phyloP scores from a whole-genome alignment of 2,113 vertebrate genomes.

The Pelobates fuscus region DNA sequence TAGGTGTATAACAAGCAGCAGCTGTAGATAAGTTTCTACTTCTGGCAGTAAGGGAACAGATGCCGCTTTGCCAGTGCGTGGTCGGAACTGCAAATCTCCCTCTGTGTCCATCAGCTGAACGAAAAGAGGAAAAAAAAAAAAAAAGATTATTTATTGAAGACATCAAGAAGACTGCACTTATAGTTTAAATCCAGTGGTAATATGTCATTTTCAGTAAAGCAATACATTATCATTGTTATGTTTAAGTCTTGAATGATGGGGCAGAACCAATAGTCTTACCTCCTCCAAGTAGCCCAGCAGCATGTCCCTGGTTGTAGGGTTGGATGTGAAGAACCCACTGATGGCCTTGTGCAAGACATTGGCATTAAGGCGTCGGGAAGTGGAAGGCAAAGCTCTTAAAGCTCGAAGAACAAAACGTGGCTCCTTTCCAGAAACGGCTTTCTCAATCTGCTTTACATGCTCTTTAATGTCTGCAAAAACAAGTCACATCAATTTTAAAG shows the following conservation, averaged over 20 bases:
- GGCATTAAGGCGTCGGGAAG: slow-evolving; percentile 89
- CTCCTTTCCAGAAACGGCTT: slow-evolving; percentile 93
- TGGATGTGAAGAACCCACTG: slow-evolving; percentile 90
- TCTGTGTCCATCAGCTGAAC: slow-evolving; percentile 91
- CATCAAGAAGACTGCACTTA: neutral
- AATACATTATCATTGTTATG: too few relatives aligned
- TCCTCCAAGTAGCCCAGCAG: slow-evolving; percentile 89
- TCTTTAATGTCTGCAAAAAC: slow-evolving; percentile 84
- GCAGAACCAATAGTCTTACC: slow-evolving; percentile 64
- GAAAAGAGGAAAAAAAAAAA: neutral
- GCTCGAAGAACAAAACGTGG: slow-evolving; percentile 90
- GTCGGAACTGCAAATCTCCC: slow-evolving; percentile 89
- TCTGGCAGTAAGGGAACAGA: slow-evolving; percentile 86
- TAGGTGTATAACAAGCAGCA: slow-evolving; percentile 90
- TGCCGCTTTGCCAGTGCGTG: slow-evolving; percentile 86
- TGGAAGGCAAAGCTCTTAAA: slow-evolving; percentile 88
- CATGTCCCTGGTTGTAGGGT: slow-evolving; percentile 78
- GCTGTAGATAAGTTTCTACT: slow-evolving; percentile 92
- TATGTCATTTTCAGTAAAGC: neutral
- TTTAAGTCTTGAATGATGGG: neutral
- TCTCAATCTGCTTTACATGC: slow-evolving; percentile 96
- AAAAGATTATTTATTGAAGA: neutral
- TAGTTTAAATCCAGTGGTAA: neutral
- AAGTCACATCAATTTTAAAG: neutral
- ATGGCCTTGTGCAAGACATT: slow-evolving; percentile 90